Evolutionary conservation across 2,113 vertebrate genomes (phyloP).

Genomic region (Bubo bubo): DNA sequence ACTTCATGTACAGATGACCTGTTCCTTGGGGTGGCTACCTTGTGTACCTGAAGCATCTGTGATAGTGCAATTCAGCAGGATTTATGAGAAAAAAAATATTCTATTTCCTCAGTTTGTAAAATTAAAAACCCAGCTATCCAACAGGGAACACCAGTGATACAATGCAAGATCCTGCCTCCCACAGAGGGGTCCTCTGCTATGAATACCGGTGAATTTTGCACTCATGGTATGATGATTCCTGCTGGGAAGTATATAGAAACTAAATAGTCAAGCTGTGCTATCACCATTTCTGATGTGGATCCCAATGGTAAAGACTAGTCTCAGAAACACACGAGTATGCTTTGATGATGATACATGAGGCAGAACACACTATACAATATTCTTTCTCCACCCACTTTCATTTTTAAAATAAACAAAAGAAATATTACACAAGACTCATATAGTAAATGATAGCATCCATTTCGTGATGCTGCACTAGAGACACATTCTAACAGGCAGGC

Average conservation of each 20-base stretch:
- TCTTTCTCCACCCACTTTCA: neutral
- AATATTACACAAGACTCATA: neutral
- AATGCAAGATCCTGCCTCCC: neutral
- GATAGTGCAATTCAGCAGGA: neutral
- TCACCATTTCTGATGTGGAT: rapidly evolving
- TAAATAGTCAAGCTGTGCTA: neutral
- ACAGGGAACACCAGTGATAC: neutral
- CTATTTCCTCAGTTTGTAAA: neutral
- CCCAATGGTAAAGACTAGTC: neutral
- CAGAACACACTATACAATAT: neutral
- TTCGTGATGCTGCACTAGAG: rapidly evolving
- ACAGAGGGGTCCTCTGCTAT: neutral
- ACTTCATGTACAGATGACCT: neutral
- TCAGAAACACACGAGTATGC: neutral
- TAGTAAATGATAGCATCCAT: neutral
- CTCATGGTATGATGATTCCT: neutral
- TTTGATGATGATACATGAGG: neutral
- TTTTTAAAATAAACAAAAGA: neutral
- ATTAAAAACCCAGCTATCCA: neutral
- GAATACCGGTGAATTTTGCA: neutral
- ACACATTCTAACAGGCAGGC: neutral
- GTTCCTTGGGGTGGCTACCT: neutral
- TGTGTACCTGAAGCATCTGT: neutral
- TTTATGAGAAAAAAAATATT: neutral
- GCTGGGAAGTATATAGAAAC: neutral